Base-by-base conservation (phyloP, 2,113 vertebrate species). In the Perccottus glenii region DNA sequence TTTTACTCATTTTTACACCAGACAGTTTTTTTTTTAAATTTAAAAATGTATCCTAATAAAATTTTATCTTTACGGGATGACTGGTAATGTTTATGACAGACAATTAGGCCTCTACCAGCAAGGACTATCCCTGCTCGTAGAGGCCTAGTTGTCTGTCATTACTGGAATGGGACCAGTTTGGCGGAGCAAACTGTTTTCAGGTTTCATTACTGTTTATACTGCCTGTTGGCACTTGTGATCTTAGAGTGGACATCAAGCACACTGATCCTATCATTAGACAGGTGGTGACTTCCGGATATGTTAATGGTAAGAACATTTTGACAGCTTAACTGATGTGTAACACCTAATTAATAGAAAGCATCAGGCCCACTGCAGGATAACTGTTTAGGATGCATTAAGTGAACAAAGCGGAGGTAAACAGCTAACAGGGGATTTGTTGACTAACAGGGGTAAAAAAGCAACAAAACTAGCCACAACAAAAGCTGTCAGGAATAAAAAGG, bases 241-340 rank as follows among this genome's bases (percentile, higher is more conserved):
- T 33, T 11, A 11, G n/a, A 15, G 36, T 43, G 50, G 12, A 43
- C 19, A 9, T 50, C 11, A 36, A 68, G 53, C 12, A 64, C 14
- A 53, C 33, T n/a, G 36, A 73, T 53, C 43, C 52, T 68, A 71
- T 82, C 71, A 71, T 62, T 70, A 65, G 48, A 64, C 47, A 79
- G 75, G 78, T 62, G 85, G 78, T 86, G 82, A 89, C 55, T 85
- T 81, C 3, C 14, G 67, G 58, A 83, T 70, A 86, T 89, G 80
- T 71, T 71, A 11, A 52, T 48, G 11, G 16, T 4, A 38, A 66
- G 11, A 49, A 67, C 50, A 51, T 36, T 52, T 63, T 72, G 63
- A 42, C 62, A 67, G 48, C 33, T 6, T 6, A 4, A 35, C 42
- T 11, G 14, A 6, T 46, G 15, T 5, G 0, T 5, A 6, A 38